Base-by-base conservation (phyloP, 2,888 invertebrate genomes). In the Plagiodera versicolora region DNA sequence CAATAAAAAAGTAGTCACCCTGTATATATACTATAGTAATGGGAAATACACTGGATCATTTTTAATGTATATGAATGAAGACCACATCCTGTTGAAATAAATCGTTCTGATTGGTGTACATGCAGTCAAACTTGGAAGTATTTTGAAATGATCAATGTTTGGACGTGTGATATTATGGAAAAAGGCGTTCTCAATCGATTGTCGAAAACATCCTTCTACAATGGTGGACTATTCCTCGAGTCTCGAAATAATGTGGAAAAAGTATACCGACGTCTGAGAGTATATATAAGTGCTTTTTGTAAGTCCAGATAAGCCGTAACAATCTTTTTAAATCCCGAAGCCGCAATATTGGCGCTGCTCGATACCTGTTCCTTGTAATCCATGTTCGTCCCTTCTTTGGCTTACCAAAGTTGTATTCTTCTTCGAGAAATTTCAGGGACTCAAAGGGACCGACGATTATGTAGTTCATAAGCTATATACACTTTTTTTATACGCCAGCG, bases 321-420 rank as follows among this genome's bases (percentile, higher is more conserved):
- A 77, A 78, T 79, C 78, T 79, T 75, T 77, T 75, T 75, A 77
- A 75, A 75, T 74, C 72, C 71, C 70, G 70, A 73, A 75, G 73
- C 74, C 75, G 73, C 75, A 77, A 76, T 75, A 75, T 76, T 70
- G 75, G 70, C 73, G 70, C 71, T 69, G 70, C 68, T 71, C 71
- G 72, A 74, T 78, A 77, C 77, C 77, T 76, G 75, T 75, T 69
- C 69, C 69, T 66, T 69, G 77, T 79, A 79, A 79, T 79, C 80
- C 79, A 80, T 73, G 77, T 78, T 74, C 68, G 77, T 79, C 77
- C 76, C 77, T 77, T 75, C 75, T 74, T 67, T 69, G 70, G 75
- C 76, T 75, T 77, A 75, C 74, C 72, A 72, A 11, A 75, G 75
- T 74, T 77, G 74, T 74, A 77, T 78, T 78, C 77, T 77, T 77